Evolutionary conservation across 2,797 vertebrate species (phyloP).

Genomic region (Taenioides sp.): DNA sequence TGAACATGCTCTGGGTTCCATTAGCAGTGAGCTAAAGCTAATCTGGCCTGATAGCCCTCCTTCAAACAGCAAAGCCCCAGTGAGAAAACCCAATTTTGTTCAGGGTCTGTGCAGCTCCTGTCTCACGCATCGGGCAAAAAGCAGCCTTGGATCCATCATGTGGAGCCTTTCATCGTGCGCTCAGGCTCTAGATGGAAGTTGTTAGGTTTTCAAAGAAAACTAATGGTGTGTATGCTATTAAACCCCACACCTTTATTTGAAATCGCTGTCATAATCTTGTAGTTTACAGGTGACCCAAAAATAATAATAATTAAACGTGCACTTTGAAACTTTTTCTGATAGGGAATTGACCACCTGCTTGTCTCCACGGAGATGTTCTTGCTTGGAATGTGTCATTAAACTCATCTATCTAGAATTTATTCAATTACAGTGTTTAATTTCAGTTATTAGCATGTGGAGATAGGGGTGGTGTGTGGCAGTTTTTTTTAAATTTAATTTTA

Average conservation of each 20-base stretch:
- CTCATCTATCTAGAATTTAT: not conserved
- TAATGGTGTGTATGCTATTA: conserved; percentile 9
- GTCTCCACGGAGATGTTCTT: not conserved
- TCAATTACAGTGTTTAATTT: not conserved
- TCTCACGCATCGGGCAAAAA: conserved; percentile 40
- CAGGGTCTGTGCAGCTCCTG: conserved; percentile 44
- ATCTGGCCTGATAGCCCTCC: conserved; percentile 66
- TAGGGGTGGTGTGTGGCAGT: no score
- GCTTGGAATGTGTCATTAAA: not conserved
- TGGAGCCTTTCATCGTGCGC: conserved; percentile 16
- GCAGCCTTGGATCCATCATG: conserved; percentile 50
- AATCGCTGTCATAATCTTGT: not conserved
- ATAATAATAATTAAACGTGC: not conserved
- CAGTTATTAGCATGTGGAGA: no score
- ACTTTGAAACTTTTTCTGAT: not conserved
- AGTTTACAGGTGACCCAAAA: not conserved
- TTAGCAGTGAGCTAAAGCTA: conserved; percentile 64
- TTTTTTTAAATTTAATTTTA: no score
- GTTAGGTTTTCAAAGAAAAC: conserved; percentile 7
- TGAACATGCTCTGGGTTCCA: conserved; percentile 62
- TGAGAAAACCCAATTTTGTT: conserved; percentile 66
- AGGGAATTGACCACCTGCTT: not conserved
- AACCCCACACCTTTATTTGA: not conserved
- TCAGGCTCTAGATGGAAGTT: conserved; percentile 22
- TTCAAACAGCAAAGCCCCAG: conserved; percentile 67